A percentile compares a stretch with the other conserved stretches of the same genome.
These are phyloP conservation scores for Drosophila littoralis DNA, from an alignment of 1,140 invertebrate species.

Conservation along the genomic window DNA sequence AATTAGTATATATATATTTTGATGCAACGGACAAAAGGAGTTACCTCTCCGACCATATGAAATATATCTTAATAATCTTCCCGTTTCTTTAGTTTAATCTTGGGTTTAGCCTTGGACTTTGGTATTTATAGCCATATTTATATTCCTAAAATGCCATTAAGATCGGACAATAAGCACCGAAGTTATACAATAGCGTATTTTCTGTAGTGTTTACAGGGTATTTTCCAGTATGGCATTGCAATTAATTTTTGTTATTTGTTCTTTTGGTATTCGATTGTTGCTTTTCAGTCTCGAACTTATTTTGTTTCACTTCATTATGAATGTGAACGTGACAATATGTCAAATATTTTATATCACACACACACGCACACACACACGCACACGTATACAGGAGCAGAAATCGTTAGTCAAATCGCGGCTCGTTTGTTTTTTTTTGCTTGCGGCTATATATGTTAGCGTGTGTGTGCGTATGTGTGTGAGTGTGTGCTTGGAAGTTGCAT, in stretches of 20 bases:
- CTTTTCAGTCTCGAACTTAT: constrained; percentile 4
- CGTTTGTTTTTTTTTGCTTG: constrained; percentile 36
- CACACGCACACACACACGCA: background rate
- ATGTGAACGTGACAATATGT: constrained; percentile 48
- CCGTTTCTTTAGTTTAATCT: no score
- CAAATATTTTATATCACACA: constrained; percentile 37
- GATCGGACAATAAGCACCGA: no score
- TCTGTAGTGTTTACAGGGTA: background rate
- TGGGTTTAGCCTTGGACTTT: no score
- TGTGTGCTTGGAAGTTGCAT: constrained; percentile 61
- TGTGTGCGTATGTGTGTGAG: constrained; percentile 7
- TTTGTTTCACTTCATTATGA: constrained; percentile 31
- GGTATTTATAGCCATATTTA: no score
- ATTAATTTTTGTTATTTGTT: background rate
- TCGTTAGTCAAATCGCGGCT: constrained; percentile 44
- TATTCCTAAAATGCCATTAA: no score
- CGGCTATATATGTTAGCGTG: constrained; percentile 13
- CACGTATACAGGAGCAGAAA: constrained; percentile 1
- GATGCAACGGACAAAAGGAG: no score
- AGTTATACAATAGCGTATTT: background rate
- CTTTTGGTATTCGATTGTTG: constrained; percentile 14
- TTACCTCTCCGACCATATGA: no score
- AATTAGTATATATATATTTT: no score
- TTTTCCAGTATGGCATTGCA: background rate
- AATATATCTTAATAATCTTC: no score